Evolutionary conservation across 2,113 vertebrate genomes (phyloP).

Genomic region (Donacobius atricapilla): DNA sequence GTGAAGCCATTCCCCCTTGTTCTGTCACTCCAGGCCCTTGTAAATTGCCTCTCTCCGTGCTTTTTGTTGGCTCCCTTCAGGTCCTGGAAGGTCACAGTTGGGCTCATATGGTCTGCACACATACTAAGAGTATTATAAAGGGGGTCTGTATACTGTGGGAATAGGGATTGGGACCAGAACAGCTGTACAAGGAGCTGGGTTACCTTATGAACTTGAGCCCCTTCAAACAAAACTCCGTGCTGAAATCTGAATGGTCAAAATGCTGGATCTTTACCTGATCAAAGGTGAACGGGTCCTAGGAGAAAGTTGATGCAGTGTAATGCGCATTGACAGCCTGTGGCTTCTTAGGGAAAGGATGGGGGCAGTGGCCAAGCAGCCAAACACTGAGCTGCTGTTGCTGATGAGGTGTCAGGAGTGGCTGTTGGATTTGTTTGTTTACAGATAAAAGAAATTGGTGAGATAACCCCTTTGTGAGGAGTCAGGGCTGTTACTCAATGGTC

Average conservation of each 20-base stretch:
- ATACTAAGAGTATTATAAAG: fast-evolving
- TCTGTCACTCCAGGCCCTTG: background rate
- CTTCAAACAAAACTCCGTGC: constrained; percentile 67
- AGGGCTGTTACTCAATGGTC: background rate
- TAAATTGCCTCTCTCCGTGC: background rate
- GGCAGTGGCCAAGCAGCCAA: background rate
- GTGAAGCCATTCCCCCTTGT: background rate
- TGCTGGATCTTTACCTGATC: constrained; percentile 90
- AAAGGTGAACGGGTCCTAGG: constrained; percentile 74
- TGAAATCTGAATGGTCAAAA: constrained; percentile 89
- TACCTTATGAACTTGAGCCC: background rate
- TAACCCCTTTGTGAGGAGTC: background rate
- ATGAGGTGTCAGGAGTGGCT: background rate
- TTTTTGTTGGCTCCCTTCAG: background rate
- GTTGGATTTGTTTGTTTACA: background rate
- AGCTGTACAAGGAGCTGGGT: background rate
- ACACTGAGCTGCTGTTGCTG: background rate
- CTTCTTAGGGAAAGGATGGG: background rate
- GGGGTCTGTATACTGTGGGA: background rate
- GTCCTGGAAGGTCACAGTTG: background rate
- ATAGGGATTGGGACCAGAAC: background rate
- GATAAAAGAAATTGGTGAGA: background rate
- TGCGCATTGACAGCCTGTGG: background rate
- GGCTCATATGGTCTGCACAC: background rate
- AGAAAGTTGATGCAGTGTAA: background rate